Base-by-base conservation (phyloP, 2,797 vertebrate genomes). In the Muraenolepis orangiensis region DNA sequence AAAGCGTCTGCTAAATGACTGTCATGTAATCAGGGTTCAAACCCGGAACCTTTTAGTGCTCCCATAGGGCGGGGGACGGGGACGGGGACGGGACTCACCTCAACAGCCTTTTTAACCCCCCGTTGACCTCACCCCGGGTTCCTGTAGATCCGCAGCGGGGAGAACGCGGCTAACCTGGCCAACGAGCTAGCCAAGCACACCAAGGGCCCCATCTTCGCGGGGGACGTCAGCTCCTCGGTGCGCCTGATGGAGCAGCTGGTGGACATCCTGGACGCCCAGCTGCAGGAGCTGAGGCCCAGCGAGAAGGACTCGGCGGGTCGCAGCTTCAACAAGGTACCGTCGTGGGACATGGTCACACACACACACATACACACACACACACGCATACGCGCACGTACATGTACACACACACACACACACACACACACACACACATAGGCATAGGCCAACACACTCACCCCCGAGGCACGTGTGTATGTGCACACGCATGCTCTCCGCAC, bases 241-340 rank as follows among this genome's bases (percentile, higher is more conserved):
- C 95, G 97, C 26, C 87, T 99, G 76, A 99, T 99, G 97, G 97
- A 99, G 86, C 97, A 99, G 91, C 91, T 99, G 73, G 97, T 99
- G 87, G 98, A 99, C 90, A 99, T 99, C 88, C 92, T 99, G 79
- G 98, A 99, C 66, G 97, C 97, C 34, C 98, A 99, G 86, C 95
- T 99, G 79, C 98, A 99, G 88, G 98, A 98, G 72, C 92, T 98
- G 74, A 91, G 94, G 36, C 98, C 97, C 72, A 98, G 94, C 69
- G 97, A 99, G 88, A 99, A 98, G 85, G 98, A 99, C 86, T 96
- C 98, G 0, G 95, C 96, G 3, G 97, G 98, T 66, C 93, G 97
- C 78, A 99, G 96, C 91, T 99, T 98, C 86, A 98, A 98, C 88
- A 99, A 99, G 96, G 98, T 99, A 94, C 80, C 73, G 87, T 73